These are phyloP conservation scores for Stenodema calcarata DNA, from an alignment of 2,888 invertebrate genomes.

Conservation along the genomic window DNA sequence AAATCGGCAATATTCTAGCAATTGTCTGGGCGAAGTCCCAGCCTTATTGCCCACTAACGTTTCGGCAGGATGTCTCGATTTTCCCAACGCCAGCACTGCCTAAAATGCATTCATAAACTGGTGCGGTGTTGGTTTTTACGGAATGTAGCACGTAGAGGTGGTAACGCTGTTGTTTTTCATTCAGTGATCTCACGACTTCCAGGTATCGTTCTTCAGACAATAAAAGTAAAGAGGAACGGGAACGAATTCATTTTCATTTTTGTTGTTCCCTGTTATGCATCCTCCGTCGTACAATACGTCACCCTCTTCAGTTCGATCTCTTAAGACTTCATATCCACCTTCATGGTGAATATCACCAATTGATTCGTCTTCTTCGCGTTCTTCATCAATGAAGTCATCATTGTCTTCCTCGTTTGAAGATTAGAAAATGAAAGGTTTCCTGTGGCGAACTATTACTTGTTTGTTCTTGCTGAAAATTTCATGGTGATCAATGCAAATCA, in stretches of 20 bases:
- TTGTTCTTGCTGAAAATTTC: not conserved
- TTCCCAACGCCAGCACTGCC: too few relatives aligned
- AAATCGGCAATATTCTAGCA: too few relatives aligned
- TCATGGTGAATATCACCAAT: not conserved
- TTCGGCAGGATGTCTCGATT: too few relatives aligned
- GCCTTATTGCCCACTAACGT: too few relatives aligned
- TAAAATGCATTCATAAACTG: not conserved
- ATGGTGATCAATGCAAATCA: not conserved
- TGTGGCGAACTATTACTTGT: not conserved
- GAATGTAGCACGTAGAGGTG: not conserved
- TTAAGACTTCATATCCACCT: constrained; percentile 17
- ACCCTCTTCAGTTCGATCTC: constrained; percentile 29
- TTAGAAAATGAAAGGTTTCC: not conserved
- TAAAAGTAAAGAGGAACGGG: not conserved
- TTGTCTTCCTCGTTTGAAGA: not conserved
- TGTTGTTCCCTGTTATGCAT: not conserved
- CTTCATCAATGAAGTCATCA: not conserved
- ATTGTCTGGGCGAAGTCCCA: too few relatives aligned
- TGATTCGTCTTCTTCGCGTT: not conserved
- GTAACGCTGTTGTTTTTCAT: constrained; percentile 28
- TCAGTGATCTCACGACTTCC: not conserved
- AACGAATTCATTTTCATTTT: not conserved
- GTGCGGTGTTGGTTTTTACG: not conserved
- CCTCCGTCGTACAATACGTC: constrained; percentile 17
- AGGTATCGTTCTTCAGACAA: constrained; percentile 16